A percentile compares a stretch with the other conserved stretches of the same genome.
phyloP scores from a whole-genome alignment of 2,113 vertebrate species.

The Aleadryas rufinucha region DNA sequence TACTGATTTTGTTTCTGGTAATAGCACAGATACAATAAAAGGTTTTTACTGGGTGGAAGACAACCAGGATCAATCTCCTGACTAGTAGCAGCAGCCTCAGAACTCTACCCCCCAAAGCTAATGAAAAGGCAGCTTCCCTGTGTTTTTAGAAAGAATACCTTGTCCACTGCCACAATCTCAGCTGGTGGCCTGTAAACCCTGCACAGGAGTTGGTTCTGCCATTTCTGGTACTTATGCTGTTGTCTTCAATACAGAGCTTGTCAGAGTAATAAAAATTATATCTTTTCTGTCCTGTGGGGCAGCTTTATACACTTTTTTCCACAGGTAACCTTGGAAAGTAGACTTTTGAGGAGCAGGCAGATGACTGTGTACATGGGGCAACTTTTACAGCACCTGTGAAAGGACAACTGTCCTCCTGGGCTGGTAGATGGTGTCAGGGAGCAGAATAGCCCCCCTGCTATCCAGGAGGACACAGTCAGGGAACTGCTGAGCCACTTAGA shows the following conservation, averaged over 20 bases:
- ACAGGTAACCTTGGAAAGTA: neutral
- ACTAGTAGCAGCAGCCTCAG: neutral
- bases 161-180: neutral
- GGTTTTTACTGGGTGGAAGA: neutral
- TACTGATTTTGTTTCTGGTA: neutral
- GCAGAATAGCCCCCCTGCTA: no score
- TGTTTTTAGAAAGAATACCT: neutral
- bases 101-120: neutral
- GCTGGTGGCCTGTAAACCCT: neutral
- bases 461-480: no score
- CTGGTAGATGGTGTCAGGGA: no score
- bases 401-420: no score
- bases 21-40: neutral
- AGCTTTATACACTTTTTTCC: neutral
- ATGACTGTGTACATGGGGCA: neutral
- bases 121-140: neutral
- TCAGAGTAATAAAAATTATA: neutral
- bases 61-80: neutral
- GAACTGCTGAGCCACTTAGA: no score
- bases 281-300: neutral
- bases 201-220: neutral
- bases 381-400: neutral
- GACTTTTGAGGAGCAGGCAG: neutral
- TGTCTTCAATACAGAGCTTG: neutral
- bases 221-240: neutral